These are phyloP conservation scores for Chelonia mydas DNA, from an alignment of 2,797 vertebrate species.

Conservation along the genomic window DNA sequence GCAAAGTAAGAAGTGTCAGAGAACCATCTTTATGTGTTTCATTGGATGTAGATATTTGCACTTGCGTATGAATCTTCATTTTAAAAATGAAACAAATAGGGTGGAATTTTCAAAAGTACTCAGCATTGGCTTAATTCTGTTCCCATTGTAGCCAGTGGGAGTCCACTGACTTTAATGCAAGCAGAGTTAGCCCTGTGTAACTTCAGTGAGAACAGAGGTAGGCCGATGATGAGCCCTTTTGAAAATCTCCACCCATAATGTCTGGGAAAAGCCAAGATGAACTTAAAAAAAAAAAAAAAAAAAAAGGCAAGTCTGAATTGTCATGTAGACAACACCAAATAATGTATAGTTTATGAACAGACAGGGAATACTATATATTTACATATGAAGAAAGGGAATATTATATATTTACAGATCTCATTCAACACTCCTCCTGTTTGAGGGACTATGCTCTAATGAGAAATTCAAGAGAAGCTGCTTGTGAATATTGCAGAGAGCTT, in stretches of 20 bases:
- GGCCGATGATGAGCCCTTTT: slow-evolving; percentile 22
- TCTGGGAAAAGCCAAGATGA: slow-evolving; percentile 48
- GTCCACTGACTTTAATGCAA: slow-evolving; percentile 45
- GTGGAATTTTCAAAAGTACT: slow-evolving; percentile 1
- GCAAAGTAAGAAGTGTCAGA: slow-evolving; percentile 83
- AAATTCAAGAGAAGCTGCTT: slow-evolving; percentile 50
- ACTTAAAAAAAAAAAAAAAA: background rate
- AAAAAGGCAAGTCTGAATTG: background rate
- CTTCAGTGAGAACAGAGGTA: slow-evolving; percentile 23
- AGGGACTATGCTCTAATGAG: slow-evolving; percentile 54
- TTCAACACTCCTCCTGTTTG: background rate
- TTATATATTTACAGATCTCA: slow-evolving; percentile 51
- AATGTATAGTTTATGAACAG: background rate
- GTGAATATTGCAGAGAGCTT: slow-evolving; percentile 9
- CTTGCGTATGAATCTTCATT: background rate
- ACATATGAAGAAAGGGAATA: slow-evolving; percentile 48
- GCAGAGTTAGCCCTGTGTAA: background rate
- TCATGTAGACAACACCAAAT: slow-evolving; percentile 25
- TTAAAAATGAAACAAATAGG: background rate
- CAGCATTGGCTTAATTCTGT: slow-evolving; percentile 3
- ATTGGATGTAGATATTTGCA: accelerated
- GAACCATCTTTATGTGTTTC: accelerated
- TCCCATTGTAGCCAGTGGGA: slow-evolving; percentile 63
- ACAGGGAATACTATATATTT: slow-evolving; percentile 54
- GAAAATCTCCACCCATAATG: slow-evolving; percentile 63